Base-by-base conservation (phyloP, 2,797 vertebrate genomes). In the Podargus strigoides region DNA sequence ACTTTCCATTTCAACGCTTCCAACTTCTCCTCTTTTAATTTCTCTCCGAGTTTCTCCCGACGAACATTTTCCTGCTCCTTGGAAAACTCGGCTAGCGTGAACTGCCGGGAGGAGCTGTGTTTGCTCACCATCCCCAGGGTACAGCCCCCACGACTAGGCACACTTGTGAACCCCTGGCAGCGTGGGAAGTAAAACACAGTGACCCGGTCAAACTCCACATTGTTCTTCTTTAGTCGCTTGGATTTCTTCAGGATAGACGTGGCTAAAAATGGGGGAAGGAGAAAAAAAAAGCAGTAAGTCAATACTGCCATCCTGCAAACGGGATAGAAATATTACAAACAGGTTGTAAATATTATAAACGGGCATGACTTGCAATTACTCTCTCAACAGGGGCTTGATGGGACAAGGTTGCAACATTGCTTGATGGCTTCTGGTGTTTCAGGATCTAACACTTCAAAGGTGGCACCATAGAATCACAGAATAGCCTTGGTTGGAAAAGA, bases 151-250 rank as follows among this genome's bases (percentile, higher is more conserved):
- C 98, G 98, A 96, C 99, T 99, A 56, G 99, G 99, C 96, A 99
- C 99, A 1, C 99, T 99, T 70, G 99, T 99, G 98, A 99, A 99
- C 66, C 99, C 99, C 97, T 99, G 99, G 97, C 99, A 99, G 90
- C 99, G 98, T 4, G 98, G 98, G 97, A 99, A 99, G 98, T 99
- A 99, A 98, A 99, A 99, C 93, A 99, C 99, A 0, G 98, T 99
- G 96, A 99, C 98, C 96, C 98, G 98, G 96, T 99, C 98, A 36
- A 99, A 99, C 80, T 98, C 98, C 63, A 99, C 99, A 4, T 98
- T 98, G 92, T 98, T 98, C n/a, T 98, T 98, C 68, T 98, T 98
- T 4, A 97, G 90, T 53, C 98, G 97, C 81, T 98, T 99, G 89
- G 98, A 97, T 94, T 98, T 99, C 98, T 99, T 99, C 93, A 99